phyloP scores from a whole-genome alignment of 1,140 invertebrate species.

The Wasmannia auropunctata region DNA sequence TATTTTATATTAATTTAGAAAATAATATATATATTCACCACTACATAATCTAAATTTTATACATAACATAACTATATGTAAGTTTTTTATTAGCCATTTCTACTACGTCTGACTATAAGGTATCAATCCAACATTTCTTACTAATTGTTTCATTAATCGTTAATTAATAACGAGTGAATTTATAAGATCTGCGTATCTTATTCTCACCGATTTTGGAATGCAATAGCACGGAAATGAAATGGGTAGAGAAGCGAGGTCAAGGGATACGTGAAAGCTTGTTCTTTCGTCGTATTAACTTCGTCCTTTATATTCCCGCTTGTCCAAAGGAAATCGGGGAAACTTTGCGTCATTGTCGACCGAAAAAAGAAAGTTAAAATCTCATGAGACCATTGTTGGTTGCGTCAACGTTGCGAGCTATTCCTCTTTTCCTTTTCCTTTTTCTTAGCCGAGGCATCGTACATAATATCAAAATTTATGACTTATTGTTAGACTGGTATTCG shows the following conservation, averaged over 20 bases:
- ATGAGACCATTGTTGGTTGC: constrained; percentile 83
- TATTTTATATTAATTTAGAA: background rate
- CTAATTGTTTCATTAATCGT: background rate
- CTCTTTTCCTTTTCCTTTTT: constrained; percentile 35
- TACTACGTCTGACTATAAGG: background rate
- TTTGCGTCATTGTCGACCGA: constrained; percentile 78
- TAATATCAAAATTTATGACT: constrained; percentile 84
- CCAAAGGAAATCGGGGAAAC: constrained; percentile 78
- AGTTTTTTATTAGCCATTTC: background rate
- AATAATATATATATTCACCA: background rate
- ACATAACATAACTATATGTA: background rate
- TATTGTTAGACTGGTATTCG: constrained; percentile 66
- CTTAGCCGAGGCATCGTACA: constrained; percentile 72
- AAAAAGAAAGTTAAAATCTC: constrained; percentile 83
- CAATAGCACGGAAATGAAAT: background rate
- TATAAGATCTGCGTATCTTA: background rate
- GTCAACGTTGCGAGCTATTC: constrained; percentile 73
- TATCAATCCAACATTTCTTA: background rate
- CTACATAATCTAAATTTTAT: background rate
- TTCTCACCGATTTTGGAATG: background rate
- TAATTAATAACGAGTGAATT: constrained; percentile 18
- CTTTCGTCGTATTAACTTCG: background rate
- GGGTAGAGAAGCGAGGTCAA: background rate
- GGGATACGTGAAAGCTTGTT: background rate
- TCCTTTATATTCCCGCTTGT: constrained; percentile 45